Evolutionary conservation across 2,888 invertebrate genomes (phyloP).

Genomic region (Scaptomyza cyrtandrae): DNA sequence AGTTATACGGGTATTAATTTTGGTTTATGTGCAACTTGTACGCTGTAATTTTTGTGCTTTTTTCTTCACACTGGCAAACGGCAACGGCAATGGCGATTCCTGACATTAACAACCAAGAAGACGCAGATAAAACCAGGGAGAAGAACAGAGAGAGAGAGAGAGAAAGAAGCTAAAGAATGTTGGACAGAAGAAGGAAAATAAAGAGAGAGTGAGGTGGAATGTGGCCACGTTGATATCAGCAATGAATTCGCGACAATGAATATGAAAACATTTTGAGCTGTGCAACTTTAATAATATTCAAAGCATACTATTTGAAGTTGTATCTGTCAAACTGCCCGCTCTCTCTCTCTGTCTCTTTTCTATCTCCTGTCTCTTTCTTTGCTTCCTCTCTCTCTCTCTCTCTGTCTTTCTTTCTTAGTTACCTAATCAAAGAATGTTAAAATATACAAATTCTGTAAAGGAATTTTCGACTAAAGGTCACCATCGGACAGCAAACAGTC

Average conservation of each 20-base stretch:
- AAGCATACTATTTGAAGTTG: not conserved
- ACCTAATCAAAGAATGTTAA: too few relatives aligned
- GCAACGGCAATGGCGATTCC: slow-evolving; percentile 30
- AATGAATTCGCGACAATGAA: slow-evolving; percentile 45
- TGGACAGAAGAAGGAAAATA: not conserved
- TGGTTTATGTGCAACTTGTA: slow-evolving; percentile 76
- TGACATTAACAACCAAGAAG: slow-evolving; percentile 36
- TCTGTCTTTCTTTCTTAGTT: too few relatives aligned
- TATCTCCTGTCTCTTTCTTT: too few relatives aligned
- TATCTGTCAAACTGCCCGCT: too few relatives aligned
- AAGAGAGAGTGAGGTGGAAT: slow-evolving; percentile 9
- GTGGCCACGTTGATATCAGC: slow-evolving; percentile 54
- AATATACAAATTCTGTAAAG: too few relatives aligned
- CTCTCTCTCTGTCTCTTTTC: too few relatives aligned
- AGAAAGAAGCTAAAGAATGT: not conserved
- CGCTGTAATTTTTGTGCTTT: slow-evolving; percentile 62
- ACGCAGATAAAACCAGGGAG: not conserved
- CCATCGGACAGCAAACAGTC: too few relatives aligned
- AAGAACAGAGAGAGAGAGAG: not conserved
- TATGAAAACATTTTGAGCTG: slow-evolving; percentile 48
- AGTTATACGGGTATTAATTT: slow-evolving; percentile 76
- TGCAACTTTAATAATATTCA: slow-evolving; percentile 41
- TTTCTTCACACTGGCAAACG: slow-evolving; percentile 54
- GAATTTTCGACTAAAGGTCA: too few relatives aligned
- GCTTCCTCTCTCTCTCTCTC: too few relatives aligned